A percentile compares a stretch with the other conserved stretches of the same genome.
phyloP scores from a whole-genome alignment of 2,888 invertebrate genomes.

The Acronicta psi region DNA sequence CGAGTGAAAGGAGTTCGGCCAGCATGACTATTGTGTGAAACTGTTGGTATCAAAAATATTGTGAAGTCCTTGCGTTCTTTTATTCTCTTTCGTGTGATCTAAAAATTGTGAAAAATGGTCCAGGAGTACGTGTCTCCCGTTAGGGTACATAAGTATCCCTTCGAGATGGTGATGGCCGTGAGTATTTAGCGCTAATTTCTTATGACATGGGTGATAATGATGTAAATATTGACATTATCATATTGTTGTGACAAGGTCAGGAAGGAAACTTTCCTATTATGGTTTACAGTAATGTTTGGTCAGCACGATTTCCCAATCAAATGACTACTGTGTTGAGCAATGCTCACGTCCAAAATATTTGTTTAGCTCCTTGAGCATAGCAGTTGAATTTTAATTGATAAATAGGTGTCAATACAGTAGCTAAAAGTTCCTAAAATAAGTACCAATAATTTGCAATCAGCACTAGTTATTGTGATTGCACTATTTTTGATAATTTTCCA shows the following conservation, averaged over 20 bases:
- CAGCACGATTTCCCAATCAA: constrained; percentile 41
- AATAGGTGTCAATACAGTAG: background rate
- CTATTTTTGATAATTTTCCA: background rate
- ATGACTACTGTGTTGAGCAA: constrained; percentile 39
- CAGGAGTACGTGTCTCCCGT: constrained; percentile 98
- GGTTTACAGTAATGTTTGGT: constrained; percentile 21
- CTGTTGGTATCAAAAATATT: constrained; percentile 64
- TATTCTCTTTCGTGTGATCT: constrained; percentile 65
- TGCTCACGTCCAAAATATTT: constrained; percentile 36
- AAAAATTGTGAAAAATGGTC: constrained; percentile 92
- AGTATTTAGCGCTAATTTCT: constrained; percentile 77
- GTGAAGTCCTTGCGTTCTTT: constrained; percentile 72
- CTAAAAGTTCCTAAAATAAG: background rate
- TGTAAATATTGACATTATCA: constrained; percentile 23
- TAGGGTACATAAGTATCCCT: constrained; percentile 97
- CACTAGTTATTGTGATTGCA: background rate
- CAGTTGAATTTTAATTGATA: constrained; percentile 27
- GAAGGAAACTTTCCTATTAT: constrained; percentile 34
- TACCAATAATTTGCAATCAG: background rate
- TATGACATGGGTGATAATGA: constrained; percentile 22
- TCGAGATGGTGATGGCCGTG: constrained; percentile 98
- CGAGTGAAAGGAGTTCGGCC: constrained; percentile 74
- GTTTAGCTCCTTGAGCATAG: constrained; percentile 7
- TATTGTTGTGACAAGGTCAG: constrained; percentile 53
- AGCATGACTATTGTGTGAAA: constrained; percentile 80